Base-by-base conservation (phyloP, 2,113 vertebrate genomes). In the Gopherus evgoodei region DNA sequence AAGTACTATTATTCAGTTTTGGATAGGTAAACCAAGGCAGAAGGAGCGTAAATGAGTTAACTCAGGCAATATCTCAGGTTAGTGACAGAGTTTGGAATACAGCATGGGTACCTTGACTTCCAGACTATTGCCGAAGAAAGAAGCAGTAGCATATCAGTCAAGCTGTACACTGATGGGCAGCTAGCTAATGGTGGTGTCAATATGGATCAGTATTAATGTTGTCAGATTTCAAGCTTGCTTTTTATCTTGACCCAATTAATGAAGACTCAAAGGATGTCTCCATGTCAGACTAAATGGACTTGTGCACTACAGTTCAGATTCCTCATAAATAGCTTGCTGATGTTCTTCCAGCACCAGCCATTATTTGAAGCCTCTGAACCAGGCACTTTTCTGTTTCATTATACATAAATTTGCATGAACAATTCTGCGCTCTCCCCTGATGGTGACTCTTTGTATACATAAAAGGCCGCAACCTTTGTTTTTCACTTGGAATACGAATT, bases 161-260 rank as follows among this genome's bases (percentile, higher is more conserved):
- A 94, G 92, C 56, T 91, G 75, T 84, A 81, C 81, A 91, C 92
- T 81, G 83, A 29, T 86, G 83, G 78, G 72, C 59, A 24, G 87
- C 8, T 2, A 47, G n/a, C 42, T 92, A 89, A 80, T 56, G 81
- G 54, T 80, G 11, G 2, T 93, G 92, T 86, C 24, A 5, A 56
- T 84, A 27, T 84, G 42, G 93, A 95, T 86, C 59, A n/a, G 17
- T n/a, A 69, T 22, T 49, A n/a, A 38, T 9, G 76, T 52, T 89
- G n/a, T 86, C 83, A 62, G 31, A 11, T 42, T 90, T 59, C 57
- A 56, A 76, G 50, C 42, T 90, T 50, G 38, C 56, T 90, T 90
- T 47, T 78, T 87, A 90, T 81, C 90, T 94, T 93, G 57, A 24
- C 25, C 6, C n/a, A 6, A 47, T 69, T 84, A 86, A 89, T 52